These are phyloP conservation scores for Garrulus glandarius DNA, from an alignment of 2,797 vertebrate species.

Conservation along the genomic window DNA sequence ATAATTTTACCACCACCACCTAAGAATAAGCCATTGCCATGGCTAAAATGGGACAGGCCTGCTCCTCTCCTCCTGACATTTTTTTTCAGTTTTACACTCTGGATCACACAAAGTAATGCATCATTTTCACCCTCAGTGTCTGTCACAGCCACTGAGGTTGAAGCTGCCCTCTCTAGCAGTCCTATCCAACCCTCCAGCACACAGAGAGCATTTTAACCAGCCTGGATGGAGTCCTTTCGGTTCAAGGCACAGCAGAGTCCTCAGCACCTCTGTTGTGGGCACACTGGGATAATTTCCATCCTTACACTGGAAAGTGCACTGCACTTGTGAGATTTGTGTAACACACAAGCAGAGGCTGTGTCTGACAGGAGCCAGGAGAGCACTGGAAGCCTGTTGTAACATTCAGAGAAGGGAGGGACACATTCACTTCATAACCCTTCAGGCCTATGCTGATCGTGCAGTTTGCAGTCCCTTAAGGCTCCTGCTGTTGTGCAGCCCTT, in stretches of 20 bases:
- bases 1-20: neutral
- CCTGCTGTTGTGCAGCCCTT: neutral
- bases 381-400: neutral
- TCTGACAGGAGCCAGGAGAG: neutral
- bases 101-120: neutral
- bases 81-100: neutral
- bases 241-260: neutral
- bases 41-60: neutral
- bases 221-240: neutral
- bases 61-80: neutral
- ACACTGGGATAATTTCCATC: neutral
- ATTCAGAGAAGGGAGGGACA: neutral
- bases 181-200: neutral
- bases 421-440: neutral
- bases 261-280: neutral
- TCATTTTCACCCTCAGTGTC: neutral
- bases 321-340: neutral
- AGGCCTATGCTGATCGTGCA: fast-evolving
- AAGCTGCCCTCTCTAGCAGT: neutral
- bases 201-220: neutral
- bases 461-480: neutral
- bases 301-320: neutral
- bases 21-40: neutral
- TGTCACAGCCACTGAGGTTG: neutral
- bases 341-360: neutral